Evolutionary conservation across 2,888 invertebrate species (phyloP).

Genomic region (Polymixis lichenea): DNA sequence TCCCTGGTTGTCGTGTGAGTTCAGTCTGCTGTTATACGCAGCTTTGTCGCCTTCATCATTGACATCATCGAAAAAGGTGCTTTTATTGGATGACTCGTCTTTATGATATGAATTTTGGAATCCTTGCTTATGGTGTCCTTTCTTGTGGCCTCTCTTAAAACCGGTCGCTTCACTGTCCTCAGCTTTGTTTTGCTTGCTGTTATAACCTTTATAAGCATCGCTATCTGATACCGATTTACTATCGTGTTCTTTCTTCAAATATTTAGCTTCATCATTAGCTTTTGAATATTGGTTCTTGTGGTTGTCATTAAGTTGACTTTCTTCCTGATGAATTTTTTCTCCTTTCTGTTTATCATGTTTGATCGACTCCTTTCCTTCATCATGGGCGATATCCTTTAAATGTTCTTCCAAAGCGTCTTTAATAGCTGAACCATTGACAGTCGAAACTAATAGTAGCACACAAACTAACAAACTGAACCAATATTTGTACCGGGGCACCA

Average conservation of each 20-base stretch:
- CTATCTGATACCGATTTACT: constrained; percentile 85
- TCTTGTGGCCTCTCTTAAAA: constrained; percentile 90
- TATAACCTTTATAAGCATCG: constrained; percentile 85
- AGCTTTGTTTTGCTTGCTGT: constrained; percentile 83
- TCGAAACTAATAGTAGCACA: constrained; percentile 76
- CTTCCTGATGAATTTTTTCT: constrained; percentile 86
- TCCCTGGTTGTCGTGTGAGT: constrained; percentile 84
- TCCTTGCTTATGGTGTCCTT: constrained; percentile 93
- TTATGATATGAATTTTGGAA: constrained; percentile 93
- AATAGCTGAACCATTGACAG: constrained; percentile 79
- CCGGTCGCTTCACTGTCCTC: constrained; percentile 85
- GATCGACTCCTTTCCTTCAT: constrained; percentile 83
- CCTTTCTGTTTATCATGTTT: constrained; percentile 86
- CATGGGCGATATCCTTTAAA: constrained; percentile 84
- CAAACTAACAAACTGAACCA: constrained; percentile 73
- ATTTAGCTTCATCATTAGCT: constrained; percentile 87
- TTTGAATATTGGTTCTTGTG: constrained; percentile 86
- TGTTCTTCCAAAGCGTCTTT: constrained; percentile 88
- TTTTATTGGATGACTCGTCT: constrained; percentile 93
- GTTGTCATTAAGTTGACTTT: constrained; percentile 83
- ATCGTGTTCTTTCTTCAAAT: constrained; percentile 86
- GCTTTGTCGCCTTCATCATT: constrained; percentile 88
- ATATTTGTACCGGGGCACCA: constrained; percentile 78
- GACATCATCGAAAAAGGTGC: constrained; percentile 92
- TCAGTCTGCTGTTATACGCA: constrained; percentile 83